phyloP scores from a whole-genome alignment of 2,888 invertebrate genomes.

The Dusona sp. region DNA sequence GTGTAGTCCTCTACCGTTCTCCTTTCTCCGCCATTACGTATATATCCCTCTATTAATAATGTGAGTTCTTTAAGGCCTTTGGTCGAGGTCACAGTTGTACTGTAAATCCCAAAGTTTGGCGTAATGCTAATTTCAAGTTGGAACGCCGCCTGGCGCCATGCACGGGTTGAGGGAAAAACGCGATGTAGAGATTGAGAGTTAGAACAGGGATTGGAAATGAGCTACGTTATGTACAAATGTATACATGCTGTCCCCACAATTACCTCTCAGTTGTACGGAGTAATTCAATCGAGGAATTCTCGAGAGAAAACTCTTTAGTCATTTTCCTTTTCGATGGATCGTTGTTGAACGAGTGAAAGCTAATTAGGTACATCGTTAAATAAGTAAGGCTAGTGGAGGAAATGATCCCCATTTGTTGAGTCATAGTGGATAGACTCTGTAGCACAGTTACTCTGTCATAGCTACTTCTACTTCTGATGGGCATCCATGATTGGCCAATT shows the following conservation, averaged over 20 bases:
- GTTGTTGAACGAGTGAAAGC: not conserved
- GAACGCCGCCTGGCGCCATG: slow-evolving; percentile 63
- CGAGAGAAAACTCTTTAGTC: not conserved
- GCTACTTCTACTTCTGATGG: not conserved
- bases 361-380: not conserved
- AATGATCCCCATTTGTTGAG: not conserved
- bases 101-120: slow-evolving; percentile 79
- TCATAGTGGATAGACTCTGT: not conserved
- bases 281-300: not conserved
- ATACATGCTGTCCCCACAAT: not conserved
- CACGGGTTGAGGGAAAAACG: slow-evolving; percentile 50
- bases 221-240: not conserved
- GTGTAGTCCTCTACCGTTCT: slow-evolving; percentile 31
- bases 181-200: slow-evolving; percentile 49
- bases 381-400: not conserved
- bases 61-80: slow-evolving; percentile 73
- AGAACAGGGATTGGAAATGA: slow-evolving; percentile 15
- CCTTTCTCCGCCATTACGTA: slow-evolving; percentile 21
- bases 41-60: slow-evolving; percentile 73
- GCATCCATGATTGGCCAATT: not conserved
- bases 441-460: not conserved
- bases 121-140: slow-evolving; percentile 77
- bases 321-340: not conserved
- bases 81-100: slow-evolving; percentile 77
- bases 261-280: not conserved